Base-by-base conservation (phyloP, 1,140 invertebrate genomes). In the Drosophila dunni region DNA sequence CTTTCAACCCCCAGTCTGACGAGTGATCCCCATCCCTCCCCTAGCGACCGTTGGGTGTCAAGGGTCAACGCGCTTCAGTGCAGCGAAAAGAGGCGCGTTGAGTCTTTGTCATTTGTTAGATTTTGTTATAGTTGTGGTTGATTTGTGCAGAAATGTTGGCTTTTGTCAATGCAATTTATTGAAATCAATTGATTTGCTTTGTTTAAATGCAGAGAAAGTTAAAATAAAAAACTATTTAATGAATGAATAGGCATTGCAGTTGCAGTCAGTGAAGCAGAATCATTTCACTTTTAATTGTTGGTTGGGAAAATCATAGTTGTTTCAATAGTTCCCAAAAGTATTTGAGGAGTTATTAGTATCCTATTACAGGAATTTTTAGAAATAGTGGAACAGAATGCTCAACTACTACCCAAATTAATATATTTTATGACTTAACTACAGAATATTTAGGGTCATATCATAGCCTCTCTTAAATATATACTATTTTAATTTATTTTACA, bases 1-100 rank as follows among this genome's bases (percentile, higher is more conserved):
- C 33, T 46, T 33, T 11, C 36, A 65, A 17, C 57, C 54, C 56
- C 57, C 57, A 70, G 44, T 13, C 40, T 13, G 17, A 1, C 1
- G 17, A 20, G 17, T 20, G 17, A 3, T 13, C 40, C 24, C 6
- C 6, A 5, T 44, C 20, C 11, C 58, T 8, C 36, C 17, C 38
- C 40, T 40, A 38, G 46, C 36, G 33, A 54, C 36, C 62, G 66
- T 53, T 72, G 67, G 62, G 70, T 78, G 81, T 81, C 75, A 85
- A 67, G 63, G 78, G 75, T 85, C 81, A 78, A 61, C 58, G 58
- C 51, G 75, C 48, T 70, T 78, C 34, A 50, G n/a, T 69, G 29
- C 38, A 66, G 34, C 34, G 48, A 38, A 57, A 69, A 54, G 33
- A 54, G 33, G 54, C 56, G 64, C 48, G 15, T 33, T 48, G 75